phyloP scores from a whole-genome alignment of 2,888 invertebrate genomes.

The Sarcophaga carnaria region DNA sequence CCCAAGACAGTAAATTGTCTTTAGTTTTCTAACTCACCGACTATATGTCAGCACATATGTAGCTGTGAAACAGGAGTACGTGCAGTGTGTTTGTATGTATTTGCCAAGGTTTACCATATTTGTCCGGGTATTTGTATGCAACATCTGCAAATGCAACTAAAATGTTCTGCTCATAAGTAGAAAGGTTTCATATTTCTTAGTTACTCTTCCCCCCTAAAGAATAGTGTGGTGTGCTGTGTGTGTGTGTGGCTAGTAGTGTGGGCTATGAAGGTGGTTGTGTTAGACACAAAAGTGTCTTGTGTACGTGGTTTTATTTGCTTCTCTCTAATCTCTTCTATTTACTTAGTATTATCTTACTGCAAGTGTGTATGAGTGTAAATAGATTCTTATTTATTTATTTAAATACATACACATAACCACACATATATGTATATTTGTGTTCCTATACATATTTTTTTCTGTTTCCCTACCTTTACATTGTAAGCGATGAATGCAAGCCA shows the following conservation, averaged over 20 bases:
- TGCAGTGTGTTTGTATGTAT: conserved; percentile 54
- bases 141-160: conserved; percentile 42
- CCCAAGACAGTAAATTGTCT: not conserved
- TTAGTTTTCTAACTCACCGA: not conserved
- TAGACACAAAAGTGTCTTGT: conserved; percentile 25
- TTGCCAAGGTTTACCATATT: not conserved
- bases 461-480: not conserved
- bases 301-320: conserved; percentile 5
- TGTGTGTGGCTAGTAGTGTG: not conserved
- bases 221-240: not conserved
- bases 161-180: not conserved
- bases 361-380: conserved; percentile 36
- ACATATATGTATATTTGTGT: not conserved
- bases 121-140: not conserved
- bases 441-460: not conserved
- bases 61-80: not conserved
- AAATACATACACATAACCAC: not conserved
- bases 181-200: conserved; percentile 32
- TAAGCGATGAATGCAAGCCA: conserved; percentile 57
- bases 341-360: conserved; percentile 32
- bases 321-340: conserved; percentile 24
- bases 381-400: not conserved
- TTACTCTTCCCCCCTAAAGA: not conserved
- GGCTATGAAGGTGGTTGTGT: conserved; percentile 9
- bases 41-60: not conserved